Evolutionary conservation across 2,113 vertebrate genomes (phyloP).

Genomic region (Etheostoma cragini): DNA sequence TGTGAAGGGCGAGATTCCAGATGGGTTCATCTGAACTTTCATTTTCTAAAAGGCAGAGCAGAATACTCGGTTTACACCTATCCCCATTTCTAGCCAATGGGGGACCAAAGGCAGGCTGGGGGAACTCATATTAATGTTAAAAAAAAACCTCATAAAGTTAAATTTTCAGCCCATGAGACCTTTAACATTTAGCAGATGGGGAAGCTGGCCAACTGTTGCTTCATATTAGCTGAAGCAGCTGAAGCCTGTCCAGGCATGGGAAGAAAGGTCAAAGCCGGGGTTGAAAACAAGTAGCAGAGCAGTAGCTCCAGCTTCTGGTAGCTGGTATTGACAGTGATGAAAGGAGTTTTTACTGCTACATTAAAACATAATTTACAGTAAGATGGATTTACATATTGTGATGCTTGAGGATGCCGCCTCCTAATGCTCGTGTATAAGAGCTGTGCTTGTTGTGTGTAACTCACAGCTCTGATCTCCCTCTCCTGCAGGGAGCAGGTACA

Average conservation of each 20-base stretch:
- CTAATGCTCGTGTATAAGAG: not conserved
- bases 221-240: constrained; percentile 2
- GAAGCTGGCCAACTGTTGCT: not conserved
- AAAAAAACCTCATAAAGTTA: too few relatives aligned
- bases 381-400: not conserved
- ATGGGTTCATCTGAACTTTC: too few relatives aligned
- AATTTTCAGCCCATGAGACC: too few relatives aligned
- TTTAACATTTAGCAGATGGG: not conserved
- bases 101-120: too few relatives aligned
- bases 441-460: constrained; percentile 41
- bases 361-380: not conserved
- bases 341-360: not conserved
- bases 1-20: too few relatives aligned
- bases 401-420: not conserved
- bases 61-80: too few relatives aligned
- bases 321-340: not conserved
- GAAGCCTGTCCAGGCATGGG: not conserved
- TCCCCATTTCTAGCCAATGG: too few relatives aligned
- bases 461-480: constrained; percentile 90
- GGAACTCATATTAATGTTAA: too few relatives aligned
- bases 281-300: not conserved
- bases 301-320: not conserved
- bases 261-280: constrained; percentile 1
- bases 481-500: constrained; percentile 87
- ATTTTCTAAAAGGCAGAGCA: too few relatives aligned